Base-by-base conservation (phyloP, 2,113 vertebrate genomes). In the Chaenogobius annularis region DNA sequence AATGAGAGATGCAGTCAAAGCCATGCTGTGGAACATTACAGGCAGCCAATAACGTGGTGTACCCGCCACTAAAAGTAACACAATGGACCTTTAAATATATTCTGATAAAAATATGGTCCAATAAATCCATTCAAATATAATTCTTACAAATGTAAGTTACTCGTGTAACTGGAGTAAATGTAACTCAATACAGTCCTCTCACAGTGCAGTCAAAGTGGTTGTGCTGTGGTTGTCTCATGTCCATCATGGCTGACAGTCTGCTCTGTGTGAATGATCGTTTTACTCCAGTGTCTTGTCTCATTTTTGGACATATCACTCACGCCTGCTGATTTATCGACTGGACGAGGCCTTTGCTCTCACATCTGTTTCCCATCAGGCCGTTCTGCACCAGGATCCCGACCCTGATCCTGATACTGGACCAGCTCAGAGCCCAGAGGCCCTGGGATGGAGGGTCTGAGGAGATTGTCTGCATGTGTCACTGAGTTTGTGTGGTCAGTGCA, bases 271-370 rank as follows among this genome's bases (percentile, higher is more conserved):
- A 35, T 19, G 58, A 61, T 61, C 14, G 6, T 26, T 61, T 35
- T 7, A 15, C 26, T 17, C 58, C 23, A 7, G 22, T 26, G 55
- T 58, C 55, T 26, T 3, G 4, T 58, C 55, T 58, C 5, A 14
- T 58, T 20, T 26, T 58, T 26, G 55, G 55, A 26, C 55, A 17
- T 35, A 61, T 17, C 58, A 61, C 58, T 61, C 58, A 61, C 58
- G 26, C 22, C 58, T 3, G 23, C 26, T 61, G 58, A 61, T 61
- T 59, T 61, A 61, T 35, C 15, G 58, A 61, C 58, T 17, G 26
- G 19, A 15, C 23, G 23, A 9, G 14, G 26, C 23, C 23, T 17
- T 0, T 17, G 58, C 58, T 61, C 58, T 61, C 26, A 14, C 55
- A 35, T 61, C 58, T 14, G 58, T 31, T 35, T 35, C 58, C 58